phyloP scores from a whole-genome alignment of 2,113 vertebrate species.

The Chamaetylas fuelleborni region DNA sequence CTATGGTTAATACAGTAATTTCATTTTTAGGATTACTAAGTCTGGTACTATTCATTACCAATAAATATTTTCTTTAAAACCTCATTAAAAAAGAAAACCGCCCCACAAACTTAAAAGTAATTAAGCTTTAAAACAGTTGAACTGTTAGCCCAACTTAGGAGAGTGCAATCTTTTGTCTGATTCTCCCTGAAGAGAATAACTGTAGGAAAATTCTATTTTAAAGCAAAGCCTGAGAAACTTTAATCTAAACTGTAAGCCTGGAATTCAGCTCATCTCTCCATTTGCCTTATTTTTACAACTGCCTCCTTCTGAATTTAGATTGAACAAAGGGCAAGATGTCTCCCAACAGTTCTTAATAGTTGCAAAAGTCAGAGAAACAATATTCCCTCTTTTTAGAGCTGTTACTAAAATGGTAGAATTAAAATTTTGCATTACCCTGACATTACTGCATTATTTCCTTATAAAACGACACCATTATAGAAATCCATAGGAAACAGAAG shows the following conservation, averaged over 20 bases:
- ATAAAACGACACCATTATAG: not conserved
- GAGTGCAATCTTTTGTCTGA: not conserved
- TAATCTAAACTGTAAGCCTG: not conserved
- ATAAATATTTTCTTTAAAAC: not conserved
- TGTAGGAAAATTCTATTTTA: not conserved
- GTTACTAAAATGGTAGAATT: slow-evolving; percentile 3
- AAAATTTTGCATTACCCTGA: slow-evolving; percentile 9
- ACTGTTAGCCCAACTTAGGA: not conserved
- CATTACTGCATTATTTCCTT: slow-evolving; percentile 18
- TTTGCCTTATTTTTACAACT: not conserved
- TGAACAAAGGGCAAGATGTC: not conserved
- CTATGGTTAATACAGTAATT: not conserved
- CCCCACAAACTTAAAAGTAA: not conserved
- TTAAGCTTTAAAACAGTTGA: not conserved
- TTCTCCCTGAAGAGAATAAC: not conserved
- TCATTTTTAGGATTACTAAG: not conserved
- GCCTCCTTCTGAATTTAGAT: not conserved
- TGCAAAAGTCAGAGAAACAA: not conserved
- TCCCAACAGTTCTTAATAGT: not conserved
- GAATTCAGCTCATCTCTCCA: not conserved
- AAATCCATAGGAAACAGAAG: slow-evolving; percentile 50
- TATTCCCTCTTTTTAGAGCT: slow-evolving; percentile 13
- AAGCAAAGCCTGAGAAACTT: not conserved
- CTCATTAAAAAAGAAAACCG: not conserved
- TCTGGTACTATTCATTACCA: not conserved